These are phyloP conservation scores for Cremastinae sp. DNA, from an alignment of 2,888 invertebrate species.

Conservation along the genomic window DNA sequence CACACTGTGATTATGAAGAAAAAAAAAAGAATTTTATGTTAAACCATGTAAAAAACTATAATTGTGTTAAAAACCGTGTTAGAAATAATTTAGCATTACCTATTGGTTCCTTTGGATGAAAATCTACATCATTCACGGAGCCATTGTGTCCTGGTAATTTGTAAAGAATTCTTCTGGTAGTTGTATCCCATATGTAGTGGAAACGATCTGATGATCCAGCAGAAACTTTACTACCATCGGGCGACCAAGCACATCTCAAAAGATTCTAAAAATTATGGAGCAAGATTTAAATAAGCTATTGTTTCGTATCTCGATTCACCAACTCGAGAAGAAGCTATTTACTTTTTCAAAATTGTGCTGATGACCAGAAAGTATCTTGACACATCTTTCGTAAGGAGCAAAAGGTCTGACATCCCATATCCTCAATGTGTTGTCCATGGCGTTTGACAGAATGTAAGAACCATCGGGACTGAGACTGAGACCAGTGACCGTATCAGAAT, in stretches of 20 bases:
- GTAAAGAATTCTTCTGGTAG: slow-evolving; percentile 94
- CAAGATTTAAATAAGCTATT: neutral
- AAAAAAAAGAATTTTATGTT: slow-evolving; percentile 17
- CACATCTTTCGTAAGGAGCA: slow-evolving; percentile 95
- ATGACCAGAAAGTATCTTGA: slow-evolving; percentile 95
- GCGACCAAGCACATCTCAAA: slow-evolving; percentile 95
- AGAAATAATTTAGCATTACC: slow-evolving; percentile 77
- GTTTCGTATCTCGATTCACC: neutral
- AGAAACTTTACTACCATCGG: slow-evolving; percentile 94
- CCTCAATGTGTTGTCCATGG: slow-evolving; percentile 97
- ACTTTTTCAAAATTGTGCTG: slow-evolving; percentile 98
- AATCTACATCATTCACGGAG: slow-evolving; percentile 97
- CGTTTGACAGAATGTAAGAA: slow-evolving; percentile 95
- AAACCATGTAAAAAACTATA: slow-evolving; percentile 12
- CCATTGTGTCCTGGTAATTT: slow-evolving; percentile 99
- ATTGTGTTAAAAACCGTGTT: neutral
- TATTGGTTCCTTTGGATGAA: slow-evolving; percentile 96
- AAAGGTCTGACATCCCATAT: slow-evolving; percentile 99
- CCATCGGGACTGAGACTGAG: slow-evolving; percentile 92
- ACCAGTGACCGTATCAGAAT: slow-evolving; percentile 97
- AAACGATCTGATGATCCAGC: slow-evolving; percentile 97
- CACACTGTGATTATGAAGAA: slow-evolving; percentile 84
- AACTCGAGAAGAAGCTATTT: slow-evolving; percentile 1
- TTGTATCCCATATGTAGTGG: slow-evolving; percentile 98
- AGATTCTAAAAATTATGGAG: slow-evolving; percentile 85